These are phyloP conservation scores for Darevskia nairensis DNA, from an alignment of 2,797 vertebrate genomes.

Conservation along the genomic window DNA sequence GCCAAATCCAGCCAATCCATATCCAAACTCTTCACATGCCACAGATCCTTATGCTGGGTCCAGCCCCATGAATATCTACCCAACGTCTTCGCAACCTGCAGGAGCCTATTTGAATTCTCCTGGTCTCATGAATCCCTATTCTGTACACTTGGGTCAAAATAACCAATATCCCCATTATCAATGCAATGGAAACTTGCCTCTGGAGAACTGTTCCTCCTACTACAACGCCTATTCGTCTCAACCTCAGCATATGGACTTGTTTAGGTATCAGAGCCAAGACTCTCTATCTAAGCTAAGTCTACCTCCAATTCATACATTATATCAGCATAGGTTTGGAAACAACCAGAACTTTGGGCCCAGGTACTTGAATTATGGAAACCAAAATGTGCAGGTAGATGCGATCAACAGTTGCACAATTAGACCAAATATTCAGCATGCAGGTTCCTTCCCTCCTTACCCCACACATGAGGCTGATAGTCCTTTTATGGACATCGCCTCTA, in stretches of 20 bases:
- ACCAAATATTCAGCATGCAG: conserved; percentile 80
- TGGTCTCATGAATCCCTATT: conserved; percentile 81
- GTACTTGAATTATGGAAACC: conserved; percentile 87
- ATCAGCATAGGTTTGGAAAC: conserved; percentile 88
- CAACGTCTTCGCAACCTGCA: conserved; percentile 81
- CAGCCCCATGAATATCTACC: conserved; percentile 82
- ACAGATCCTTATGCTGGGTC: conserved; percentile 83
- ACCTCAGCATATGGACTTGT: conserved; percentile 89
- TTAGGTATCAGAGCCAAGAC: conserved; percentile 85
- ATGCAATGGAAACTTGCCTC: conserved; percentile 88
- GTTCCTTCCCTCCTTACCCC: conserved; percentile 84
- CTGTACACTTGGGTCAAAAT: conserved; percentile 80
- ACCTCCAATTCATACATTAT: conserved; percentile 84
- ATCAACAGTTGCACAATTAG: conserved; percentile 85
- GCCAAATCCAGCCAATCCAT: conserved; percentile 81
- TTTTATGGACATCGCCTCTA: conserved; percentile 83
- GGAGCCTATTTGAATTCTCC: conserved; percentile 90
- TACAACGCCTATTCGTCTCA: conserved; percentile 84
- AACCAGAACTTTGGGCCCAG: conserved; percentile 85
- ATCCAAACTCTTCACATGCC: conserved; percentile 85
- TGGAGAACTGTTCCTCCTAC: conserved; percentile 86
- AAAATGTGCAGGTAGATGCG: conserved; percentile 87
- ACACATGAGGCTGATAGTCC: conserved; percentile 80
- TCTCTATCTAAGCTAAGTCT: conserved; percentile 76
- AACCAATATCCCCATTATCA: conserved; percentile 87